These are phyloP conservation scores for Pteria penguin DNA, from an alignment of 2,888 invertebrate species.

Conservation along the genomic window DNA sequence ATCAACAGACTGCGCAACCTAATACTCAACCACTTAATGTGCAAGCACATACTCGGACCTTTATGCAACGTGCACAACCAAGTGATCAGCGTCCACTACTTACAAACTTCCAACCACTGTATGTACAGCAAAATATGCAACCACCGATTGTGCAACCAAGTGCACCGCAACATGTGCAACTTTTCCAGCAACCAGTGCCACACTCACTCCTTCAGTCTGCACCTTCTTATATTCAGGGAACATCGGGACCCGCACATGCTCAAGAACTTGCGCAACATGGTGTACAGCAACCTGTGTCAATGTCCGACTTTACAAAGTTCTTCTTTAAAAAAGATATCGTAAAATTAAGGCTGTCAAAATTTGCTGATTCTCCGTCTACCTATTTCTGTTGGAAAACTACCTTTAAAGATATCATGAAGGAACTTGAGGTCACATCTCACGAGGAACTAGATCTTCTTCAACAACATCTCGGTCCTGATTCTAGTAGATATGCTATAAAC, in stretches of 20 bases:
- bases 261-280: too few relatives aligned
- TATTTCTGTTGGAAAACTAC: too few relatives aligned
- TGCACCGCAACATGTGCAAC: neutral
- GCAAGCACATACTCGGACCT: too few relatives aligned
- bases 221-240: too few relatives aligned
- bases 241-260: too few relatives aligned
- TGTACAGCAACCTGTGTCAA: too few relatives aligned
- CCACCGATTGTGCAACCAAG: neutral
- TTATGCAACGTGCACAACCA: too few relatives aligned
- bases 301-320: slow-evolving; percentile 2
- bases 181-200: too few relatives aligned
- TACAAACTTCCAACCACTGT: neutral
- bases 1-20: too few relatives aligned
- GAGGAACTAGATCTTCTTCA: slow-evolving; percentile 41
- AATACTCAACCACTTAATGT: too few relatives aligned
- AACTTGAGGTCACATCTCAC: neutral
- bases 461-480: slow-evolving; percentile 39
- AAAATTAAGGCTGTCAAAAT: neutral
- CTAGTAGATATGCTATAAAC: slow-evolving; percentile 31
- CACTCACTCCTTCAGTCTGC: too few relatives aligned
- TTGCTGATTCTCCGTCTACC: neutral
- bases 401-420: neutral
- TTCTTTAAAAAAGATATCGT: slow-evolving; percentile 10
- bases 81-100: too few relatives aligned
- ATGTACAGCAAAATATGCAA: neutral